Evolutionary conservation across 2,113 vertebrate species (phyloP), one percentile per base, ranked within the genome.

Genomic region (Dicentrarchus labrax): DNA sequence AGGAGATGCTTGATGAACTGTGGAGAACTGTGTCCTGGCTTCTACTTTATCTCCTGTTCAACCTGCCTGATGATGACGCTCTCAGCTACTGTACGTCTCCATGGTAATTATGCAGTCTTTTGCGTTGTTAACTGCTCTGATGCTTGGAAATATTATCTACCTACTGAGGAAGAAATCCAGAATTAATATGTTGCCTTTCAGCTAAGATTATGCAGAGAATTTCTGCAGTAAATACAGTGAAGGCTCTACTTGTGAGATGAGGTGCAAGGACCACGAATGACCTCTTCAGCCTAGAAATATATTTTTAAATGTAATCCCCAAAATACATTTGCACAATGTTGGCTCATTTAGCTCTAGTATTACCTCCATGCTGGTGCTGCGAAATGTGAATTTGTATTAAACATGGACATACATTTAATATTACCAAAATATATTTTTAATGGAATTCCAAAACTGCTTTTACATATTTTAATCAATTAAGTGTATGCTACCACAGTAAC

Each of bases 61-160:
- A 64, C 66, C 71, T 41, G 53, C 54, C 51, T 43, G 41, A 12
- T 6, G 64, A 84, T 65, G 61, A 78, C 0, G 51, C 84, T 78
- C 21, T 76, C 67, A 57, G 76, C 74, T 53, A 78, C 41, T 60
- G 54, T 61, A 76, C 13, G 24, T 84, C 81, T 78, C 84, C 72
- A 56, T 86, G 65, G 80, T 72, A 71, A 78, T 86, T 74, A 86
- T 76, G 54, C 72, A 87, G 80, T 21, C 43, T 56, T 64, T 67
- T 56, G 82, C 45, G 5, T 62, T 48, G 38, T 59, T 76, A 78
- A 69, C 13, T 62, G 69, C 82, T 78, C 71, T 1, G 78, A 64
- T 76, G 16, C 43, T 48, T 84, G 47, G 24, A 83, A 78, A 84
- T 36, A 67, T 81, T 61, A 83, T 66, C 78, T 78, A 73, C 51